Evolutionary conservation across 2,797 vertebrate species (phyloP).

Genomic region (Clarias pachynema): DNA sequence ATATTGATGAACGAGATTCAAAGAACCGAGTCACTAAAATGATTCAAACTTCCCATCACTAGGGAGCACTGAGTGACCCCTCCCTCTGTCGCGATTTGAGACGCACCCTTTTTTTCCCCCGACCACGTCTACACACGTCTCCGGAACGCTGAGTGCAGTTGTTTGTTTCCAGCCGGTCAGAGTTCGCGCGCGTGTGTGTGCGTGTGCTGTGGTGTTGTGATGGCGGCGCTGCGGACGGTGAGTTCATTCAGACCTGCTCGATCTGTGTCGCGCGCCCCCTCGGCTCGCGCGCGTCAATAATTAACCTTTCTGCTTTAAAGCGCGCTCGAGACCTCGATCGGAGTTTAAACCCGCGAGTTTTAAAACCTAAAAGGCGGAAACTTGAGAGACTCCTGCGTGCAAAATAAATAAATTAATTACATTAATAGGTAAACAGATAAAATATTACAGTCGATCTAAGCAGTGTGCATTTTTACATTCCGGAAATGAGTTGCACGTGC

Average conservation of each 20-base stretch:
- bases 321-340: background rate
- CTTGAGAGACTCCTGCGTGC: too few relatives aligned
- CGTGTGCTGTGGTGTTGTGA: constrained; percentile 59
- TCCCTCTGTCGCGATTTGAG: background rate
- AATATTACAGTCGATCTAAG: background rate
- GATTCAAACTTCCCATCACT: too few relatives aligned
- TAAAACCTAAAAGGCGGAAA: background rate
- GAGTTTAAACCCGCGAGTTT: background rate
- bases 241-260: constrained; percentile 62
- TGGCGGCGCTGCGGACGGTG: constrained; percentile 78
- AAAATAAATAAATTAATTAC: background rate
- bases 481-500: too few relatives aligned
- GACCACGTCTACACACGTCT: too few relatives aligned
- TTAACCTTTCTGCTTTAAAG: constrained; percentile 39
- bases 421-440: too few relatives aligned
- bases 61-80: background rate
- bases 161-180: constrained; percentile 59
- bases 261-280: constrained; percentile 13
- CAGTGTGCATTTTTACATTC: background rate
- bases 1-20: too few relatives aligned
- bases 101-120: background rate
- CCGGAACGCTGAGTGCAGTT: constrained; percentile 64
- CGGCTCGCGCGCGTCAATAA: constrained; percentile 55
- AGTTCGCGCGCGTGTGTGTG: background rate
- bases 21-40: too few relatives aligned